Conservation (phyloP, 1,140 invertebrate species). For the Cryptotermes secundus region DNA sequence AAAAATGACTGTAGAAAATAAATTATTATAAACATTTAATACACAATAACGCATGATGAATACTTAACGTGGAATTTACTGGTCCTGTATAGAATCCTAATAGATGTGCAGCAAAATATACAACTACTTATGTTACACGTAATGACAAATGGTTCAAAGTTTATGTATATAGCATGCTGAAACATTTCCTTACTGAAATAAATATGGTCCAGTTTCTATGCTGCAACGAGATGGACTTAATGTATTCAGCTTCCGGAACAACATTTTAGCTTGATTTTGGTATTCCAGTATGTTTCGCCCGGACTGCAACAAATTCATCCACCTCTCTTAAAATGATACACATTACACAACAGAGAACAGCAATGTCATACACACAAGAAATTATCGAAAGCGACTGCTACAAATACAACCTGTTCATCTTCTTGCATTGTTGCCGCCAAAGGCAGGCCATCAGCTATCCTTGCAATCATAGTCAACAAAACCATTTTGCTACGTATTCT, state of each 20-base stretch:
- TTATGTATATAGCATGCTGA: too few relatives aligned
- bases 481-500: conserved; percentile 76
- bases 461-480: conserved; percentile 94
- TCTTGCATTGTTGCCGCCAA: conserved; percentile 97
- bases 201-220: conserved; percentile 93
- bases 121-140: too few relatives aligned
- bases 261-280: conserved; percentile 99
- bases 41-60: too few relatives aligned
- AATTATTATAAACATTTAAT: too few relatives aligned
- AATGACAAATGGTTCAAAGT: too few relatives aligned
- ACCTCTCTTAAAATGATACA: background rate
- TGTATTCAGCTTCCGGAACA: conserved; percentile 89
- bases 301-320: conserved; percentile 62
- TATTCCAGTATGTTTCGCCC: conserved; percentile 93
- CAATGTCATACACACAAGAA: background rate
- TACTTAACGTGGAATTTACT: too few relatives aligned
- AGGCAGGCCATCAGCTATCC: conserved; percentile 91
- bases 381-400: background rate
- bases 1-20: too few relatives aligned
- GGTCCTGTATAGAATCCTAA: too few relatives aligned
- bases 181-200: conserved; percentile 94
- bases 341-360: background rate
- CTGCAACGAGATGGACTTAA: conserved; percentile 89
- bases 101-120: too few relatives aligned
- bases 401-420: conserved; percentile 83